Percentiles rank a stretch among this genome's conserved stretches.
Evolutionary conservation across 2,797 vertebrate genomes (phyloP).

Genomic region (Syngnathus rostellatus): DNA sequence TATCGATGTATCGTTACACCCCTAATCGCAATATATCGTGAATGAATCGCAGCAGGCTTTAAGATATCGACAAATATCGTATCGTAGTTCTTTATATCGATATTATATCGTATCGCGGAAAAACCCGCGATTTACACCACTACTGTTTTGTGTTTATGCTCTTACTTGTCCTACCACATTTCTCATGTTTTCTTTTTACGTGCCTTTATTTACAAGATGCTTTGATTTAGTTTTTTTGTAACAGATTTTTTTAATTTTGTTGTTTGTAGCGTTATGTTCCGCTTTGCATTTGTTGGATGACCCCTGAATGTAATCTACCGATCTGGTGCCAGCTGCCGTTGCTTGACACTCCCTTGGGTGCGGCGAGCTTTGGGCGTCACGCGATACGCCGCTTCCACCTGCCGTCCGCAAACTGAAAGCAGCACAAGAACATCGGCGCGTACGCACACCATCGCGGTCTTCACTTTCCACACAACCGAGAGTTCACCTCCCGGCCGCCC

Average conservation of each 20-base stretch:
- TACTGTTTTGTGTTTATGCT: too few relatives aligned
- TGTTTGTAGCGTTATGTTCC: background rate
- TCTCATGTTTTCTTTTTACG: too few relatives aligned
- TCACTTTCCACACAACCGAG: background rate
- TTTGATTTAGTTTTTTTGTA: too few relatives aligned
- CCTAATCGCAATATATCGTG: too few relatives aligned
- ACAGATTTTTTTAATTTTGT: background rate
- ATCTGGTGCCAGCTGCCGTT: background rate
- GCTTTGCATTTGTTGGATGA: conserved; percentile 23
- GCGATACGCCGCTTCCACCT: background rate
- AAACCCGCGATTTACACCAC: too few relatives aligned
- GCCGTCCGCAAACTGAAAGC: conserved; percentile 1
- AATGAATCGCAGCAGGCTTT: too few relatives aligned
- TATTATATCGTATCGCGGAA: too few relatives aligned
- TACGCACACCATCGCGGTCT: background rate
- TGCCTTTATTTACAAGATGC: too few relatives aligned
- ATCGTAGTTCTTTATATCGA: too few relatives aligned
- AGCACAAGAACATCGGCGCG: background rate
- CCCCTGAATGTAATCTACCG: conserved; percentile 26
- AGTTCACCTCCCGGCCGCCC: conserved; percentile 22
- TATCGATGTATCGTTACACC: too few relatives aligned
- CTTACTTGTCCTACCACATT: too few relatives aligned
- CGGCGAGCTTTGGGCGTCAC: background rate
- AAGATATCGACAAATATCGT: too few relatives aligned
- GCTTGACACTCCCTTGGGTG: background rate